phyloP scores from a whole-genome alignment of 2,888 invertebrate genomes.

The Folsomia candida region DNA sequence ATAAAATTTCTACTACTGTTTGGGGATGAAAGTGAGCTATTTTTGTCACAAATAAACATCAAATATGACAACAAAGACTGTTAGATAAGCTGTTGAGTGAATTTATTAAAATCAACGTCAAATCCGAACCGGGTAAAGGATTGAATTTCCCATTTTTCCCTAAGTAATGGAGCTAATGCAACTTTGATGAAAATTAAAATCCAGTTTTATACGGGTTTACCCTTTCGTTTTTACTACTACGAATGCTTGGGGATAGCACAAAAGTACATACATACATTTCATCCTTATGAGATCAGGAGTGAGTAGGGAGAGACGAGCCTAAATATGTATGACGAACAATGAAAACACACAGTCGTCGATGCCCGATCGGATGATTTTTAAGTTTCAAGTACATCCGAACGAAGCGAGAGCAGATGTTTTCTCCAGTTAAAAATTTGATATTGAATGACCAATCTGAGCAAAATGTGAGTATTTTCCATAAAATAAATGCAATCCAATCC shows the following conservation, averaged over 20 bases:
- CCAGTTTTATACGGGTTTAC: background rate
- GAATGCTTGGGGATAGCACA: background rate
- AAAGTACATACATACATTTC: background rate
- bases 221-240: background rate
- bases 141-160: constrained; percentile 7
- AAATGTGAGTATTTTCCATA: constrained; percentile 6
- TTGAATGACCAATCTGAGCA: constrained; percentile 18
- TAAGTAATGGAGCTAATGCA: background rate
- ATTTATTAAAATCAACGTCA: constrained; percentile 14
- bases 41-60: background rate
- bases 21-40: background rate
- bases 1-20: background rate
- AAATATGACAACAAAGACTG: background rate
- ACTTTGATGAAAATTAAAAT: constrained; percentile 2
- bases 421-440: constrained; percentile 16
- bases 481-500: background rate
- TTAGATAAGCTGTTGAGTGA: constrained; percentile 11
- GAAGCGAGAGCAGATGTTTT: constrained; percentile 13
- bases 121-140: background rate
- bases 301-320: background rate
- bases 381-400: constrained; percentile 7
- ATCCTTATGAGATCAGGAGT: background rate
- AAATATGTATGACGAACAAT: no score
- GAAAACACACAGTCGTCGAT: background rate
- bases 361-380: constrained; percentile 8